A percentile compares a stretch with the other conserved stretches of the same genome.
phyloP scores from a whole-genome alignment of 2,113 vertebrate genomes.

The Hoplias malabaricus region DNA sequence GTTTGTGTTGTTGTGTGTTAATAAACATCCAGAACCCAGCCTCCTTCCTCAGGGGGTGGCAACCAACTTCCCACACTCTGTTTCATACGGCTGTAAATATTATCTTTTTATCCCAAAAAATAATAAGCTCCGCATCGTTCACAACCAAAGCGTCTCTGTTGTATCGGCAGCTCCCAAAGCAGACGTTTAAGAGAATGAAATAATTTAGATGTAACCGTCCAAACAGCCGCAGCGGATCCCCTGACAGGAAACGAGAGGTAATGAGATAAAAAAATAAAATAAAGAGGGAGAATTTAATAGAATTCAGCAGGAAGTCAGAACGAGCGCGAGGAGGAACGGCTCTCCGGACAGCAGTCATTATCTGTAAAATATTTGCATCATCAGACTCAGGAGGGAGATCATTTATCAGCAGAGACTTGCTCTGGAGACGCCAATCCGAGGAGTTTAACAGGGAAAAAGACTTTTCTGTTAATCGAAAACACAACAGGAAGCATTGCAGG shows the following conservation, averaged over 20 bases:
- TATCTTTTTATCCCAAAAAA: too few species aligned
- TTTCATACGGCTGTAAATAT: too few species aligned
- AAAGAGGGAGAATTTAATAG: slow-evolving; percentile 25
- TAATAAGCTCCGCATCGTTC: too few species aligned
- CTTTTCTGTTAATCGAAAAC: neutral
- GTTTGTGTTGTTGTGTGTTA: too few species aligned
- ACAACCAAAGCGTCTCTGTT: neutral
- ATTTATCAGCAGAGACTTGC: neutral
- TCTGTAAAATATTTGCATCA: neutral
- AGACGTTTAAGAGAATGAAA: neutral
- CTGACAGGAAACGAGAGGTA: neutral
- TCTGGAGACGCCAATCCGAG: neutral
- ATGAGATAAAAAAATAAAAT: neutral
- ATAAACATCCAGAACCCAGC: too few species aligned
- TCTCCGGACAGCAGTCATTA: slow-evolving; percentile 9
- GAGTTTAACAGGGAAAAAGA: too few species aligned
- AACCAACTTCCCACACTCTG: too few species aligned
- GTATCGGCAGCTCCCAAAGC: neutral
- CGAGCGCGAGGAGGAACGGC: neutral
- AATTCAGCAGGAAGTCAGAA: slow-evolving; percentile 32
- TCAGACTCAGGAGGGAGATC: neutral
- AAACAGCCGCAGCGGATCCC: neutral
- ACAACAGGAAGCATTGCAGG: neutral
- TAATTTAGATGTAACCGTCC: slow-evolving; percentile 9
- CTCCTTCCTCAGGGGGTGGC: too few species aligned